Evolutionary conservation across 2,797 vertebrate species (phyloP), one percentile per base, ranked within the genome.

Genomic region (Apogon talboti): DNA sequence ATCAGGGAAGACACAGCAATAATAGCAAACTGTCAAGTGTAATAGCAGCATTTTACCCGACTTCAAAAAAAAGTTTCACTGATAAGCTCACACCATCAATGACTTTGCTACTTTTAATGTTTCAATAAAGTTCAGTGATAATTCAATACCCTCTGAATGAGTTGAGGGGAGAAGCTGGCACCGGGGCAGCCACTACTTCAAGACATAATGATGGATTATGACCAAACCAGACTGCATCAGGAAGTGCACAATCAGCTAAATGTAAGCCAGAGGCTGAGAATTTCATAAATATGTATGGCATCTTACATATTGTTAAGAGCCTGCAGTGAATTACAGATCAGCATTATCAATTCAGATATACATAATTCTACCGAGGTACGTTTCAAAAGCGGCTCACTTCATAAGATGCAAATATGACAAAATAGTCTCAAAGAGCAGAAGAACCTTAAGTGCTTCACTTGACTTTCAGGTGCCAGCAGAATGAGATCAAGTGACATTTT

Each of bases 211-310:
- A 92, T 91, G 86, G 86, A 92, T 91, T 92, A 90, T 89, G 80
- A 91, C 78, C 76, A 75, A 85, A 84, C 57, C 75, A 68, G 82
- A 82, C 81, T 74, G 74, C 74, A 66, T 45, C 46, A 24, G 49
- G 80, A 92, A 89, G 56, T 90, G 90, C 89, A 85, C 85, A 81
- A 86, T 93, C 89, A 92, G 89, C 92, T 87, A 74, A 90, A 91
- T 77, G 84, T 84, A 81, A 80, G 84, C 85, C 87, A 78, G 78
- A 63, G 82, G 84, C 81, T 78, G 83, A 76, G 77, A 65, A 81
- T 85, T 89, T 81, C 90, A 93, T 93, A 90, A 92, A 92, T 92
- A 93, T 93, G 89, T 84, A 93, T 91, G 84, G 70, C 76, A 82
- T 82, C 84, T 87, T 83, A 84, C 79, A 86, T 87, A 89, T 85